A percentile compares a stretch with the other conserved stretches of the same genome.
Conservation (phyloP, 2,797 vertebrate species). For the Enteromius viviparus region DNA sequence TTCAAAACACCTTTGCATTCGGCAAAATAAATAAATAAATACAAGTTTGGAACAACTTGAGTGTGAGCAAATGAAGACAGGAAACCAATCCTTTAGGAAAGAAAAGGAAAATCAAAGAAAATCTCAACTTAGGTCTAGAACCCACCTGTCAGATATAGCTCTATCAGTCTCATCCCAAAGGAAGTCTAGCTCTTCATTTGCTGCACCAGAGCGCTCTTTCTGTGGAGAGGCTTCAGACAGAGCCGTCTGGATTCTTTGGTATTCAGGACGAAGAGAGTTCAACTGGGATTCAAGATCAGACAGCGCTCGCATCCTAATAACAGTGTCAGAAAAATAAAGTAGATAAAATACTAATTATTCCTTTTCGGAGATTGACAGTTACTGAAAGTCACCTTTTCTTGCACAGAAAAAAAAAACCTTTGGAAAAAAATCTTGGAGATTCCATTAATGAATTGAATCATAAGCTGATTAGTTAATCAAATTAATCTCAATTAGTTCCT, state of each 20-base stretch:
- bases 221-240: constrained; percentile 64
- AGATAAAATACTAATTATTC: no score
- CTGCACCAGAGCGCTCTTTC: constrained; percentile 64
- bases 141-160: constrained; percentile 82
- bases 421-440: background rate
- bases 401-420: background rate
- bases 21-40: background rate
- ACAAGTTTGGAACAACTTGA: background rate
- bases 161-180: constrained; percentile 84
- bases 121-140: background rate
- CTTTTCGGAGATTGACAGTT: background rate
- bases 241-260: constrained; percentile 76
- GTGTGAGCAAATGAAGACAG: background rate
- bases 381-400: background rate
- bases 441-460: background rate
- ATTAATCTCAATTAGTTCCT: background rate
- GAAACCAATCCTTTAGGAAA: background rate
- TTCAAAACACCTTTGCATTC: background rate
- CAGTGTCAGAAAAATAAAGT: background rate
- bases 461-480: background rate
- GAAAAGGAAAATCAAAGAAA: background rate
- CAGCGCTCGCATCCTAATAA: constrained; percentile 82
- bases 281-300: constrained; percentile 83
- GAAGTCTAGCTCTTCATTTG: constrained; percentile 71
- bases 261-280: constrained; percentile 77